Percentiles rank a stretch among this genome's conserved stretches.
Evolutionary conservation across 1,140 invertebrate genomes (phyloP).

Genomic region (Antheraea mylitta): DNA sequence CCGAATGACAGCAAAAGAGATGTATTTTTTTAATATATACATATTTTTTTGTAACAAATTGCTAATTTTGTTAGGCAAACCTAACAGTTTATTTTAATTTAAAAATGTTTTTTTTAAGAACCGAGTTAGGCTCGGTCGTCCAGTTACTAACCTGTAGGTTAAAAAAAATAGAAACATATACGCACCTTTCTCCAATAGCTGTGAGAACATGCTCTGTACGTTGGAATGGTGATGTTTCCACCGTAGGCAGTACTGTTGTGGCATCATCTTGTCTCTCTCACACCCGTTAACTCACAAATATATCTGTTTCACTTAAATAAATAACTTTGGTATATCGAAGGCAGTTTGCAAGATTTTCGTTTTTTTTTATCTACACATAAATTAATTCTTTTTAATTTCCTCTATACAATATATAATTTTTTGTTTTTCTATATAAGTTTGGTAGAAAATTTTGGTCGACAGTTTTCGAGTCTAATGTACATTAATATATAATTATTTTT

Average conservation of each 20-base stretch:
- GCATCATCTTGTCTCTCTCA: conserved; percentile 78
- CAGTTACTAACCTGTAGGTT: too few relatives aligned
- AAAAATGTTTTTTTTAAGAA: too few relatives aligned
- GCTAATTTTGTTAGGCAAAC: too few relatives aligned
- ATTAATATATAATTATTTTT: conserved; percentile 25
- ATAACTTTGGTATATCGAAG: conserved; percentile 41
- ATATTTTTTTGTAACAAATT: too few relatives aligned
- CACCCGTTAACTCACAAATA: background rate
- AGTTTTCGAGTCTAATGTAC: conserved; percentile 10
- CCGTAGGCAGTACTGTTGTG: conserved; percentile 93
- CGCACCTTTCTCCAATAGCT: conserved; percentile 85
- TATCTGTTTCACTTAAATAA: conserved; percentile 7
- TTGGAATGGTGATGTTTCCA: conserved; percentile 96
- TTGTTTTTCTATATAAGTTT: conserved; percentile 26
- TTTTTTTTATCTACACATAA: conserved; percentile 4
- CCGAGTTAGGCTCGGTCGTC: too few relatives aligned
- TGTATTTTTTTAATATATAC: too few relatives aligned
- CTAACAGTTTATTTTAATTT: too few relatives aligned
- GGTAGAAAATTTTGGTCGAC: conserved; percentile 46
- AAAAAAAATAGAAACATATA: background rate
- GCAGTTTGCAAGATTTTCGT: conserved; percentile 17
- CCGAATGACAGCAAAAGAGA: too few relatives aligned
- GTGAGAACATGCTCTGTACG: conserved; percentile 93
- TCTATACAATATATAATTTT: conserved; percentile 2
- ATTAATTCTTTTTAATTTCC: background rate